These are phyloP conservation scores for Nothocercus julius DNA, from an alignment of 2,113 vertebrate species.

Conservation along the genomic window DNA sequence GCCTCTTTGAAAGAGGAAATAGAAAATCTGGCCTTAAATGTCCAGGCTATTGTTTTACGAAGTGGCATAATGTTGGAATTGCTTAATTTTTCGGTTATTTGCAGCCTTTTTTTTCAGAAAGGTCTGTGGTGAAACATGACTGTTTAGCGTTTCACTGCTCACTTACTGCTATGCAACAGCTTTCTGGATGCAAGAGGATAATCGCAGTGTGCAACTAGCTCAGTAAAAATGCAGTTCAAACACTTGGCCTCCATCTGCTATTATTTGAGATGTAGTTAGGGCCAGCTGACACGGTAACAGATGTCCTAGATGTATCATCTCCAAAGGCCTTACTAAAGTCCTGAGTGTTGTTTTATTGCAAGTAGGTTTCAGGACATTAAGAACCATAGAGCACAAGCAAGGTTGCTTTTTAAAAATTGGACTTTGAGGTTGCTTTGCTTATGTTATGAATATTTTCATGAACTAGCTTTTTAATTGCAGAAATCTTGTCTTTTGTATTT, in stretches of 20 bases:
- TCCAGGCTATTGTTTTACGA: background rate
- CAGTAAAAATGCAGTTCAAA: background rate
- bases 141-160: fast-evolving
- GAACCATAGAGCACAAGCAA: background rate
- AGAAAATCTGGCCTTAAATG: background rate
- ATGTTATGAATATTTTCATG: background rate
- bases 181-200: background rate
- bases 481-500: background rate
- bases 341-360: background rate
- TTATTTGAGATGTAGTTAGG: background rate
- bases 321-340: no score
- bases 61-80: background rate
- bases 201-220: fast-evolving
- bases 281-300: fast-evolving
- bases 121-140: background rate
- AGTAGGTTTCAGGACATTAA: background rate
- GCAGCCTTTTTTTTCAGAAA: background rate
- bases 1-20: background rate
- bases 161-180: background rate
- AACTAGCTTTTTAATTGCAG: background rate
- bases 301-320: background rate
- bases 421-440: background rate
- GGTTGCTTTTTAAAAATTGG: background rate
- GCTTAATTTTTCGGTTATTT: background rate
- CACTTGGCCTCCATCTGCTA: background rate